Conservation (phyloP, 1,140 invertebrate genomes). For the Caenorhabditis brenneri region DNA sequence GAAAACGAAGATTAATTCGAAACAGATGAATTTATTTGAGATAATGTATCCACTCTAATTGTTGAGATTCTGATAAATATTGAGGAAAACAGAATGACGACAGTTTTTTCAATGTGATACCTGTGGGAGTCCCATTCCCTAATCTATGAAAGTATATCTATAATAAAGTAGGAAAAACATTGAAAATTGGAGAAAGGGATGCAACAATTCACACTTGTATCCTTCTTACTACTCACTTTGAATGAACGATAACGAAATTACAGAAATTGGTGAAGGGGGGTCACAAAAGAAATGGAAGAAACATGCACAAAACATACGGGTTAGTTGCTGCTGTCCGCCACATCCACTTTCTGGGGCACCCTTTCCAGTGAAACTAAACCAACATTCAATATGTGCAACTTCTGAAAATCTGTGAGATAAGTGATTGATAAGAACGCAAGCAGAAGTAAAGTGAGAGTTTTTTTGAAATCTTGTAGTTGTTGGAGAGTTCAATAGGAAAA, state of each 20-base stretch:
- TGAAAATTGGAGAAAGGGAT: too few relatives aligned
- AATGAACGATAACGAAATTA: conserved; percentile 30
- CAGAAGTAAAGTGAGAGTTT: background rate
- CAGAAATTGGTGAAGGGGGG: background rate
- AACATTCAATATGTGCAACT: background rate
- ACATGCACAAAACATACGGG: conserved; percentile 35
- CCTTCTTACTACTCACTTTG: background rate
- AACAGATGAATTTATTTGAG: conserved; percentile 22
- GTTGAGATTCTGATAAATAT: too few relatives aligned
- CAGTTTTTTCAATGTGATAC: too few relatives aligned
- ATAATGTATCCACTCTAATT: too few relatives aligned
- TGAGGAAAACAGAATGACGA: too few relatives aligned
- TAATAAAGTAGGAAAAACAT: too few relatives aligned
- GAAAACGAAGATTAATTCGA: conserved; percentile 30
- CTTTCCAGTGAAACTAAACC: background rate
- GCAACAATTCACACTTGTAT: conserved; percentile 2
- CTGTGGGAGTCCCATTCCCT: too few relatives aligned
- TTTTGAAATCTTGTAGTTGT: background rate
- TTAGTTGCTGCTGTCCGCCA: conserved; percentile 28
- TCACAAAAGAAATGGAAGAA: background rate
- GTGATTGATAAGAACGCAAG: too few relatives aligned
- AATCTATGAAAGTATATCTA: too few relatives aligned
- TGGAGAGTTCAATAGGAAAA: background rate
- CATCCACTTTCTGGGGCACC: background rate
- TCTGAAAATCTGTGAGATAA: background rate